phyloP scores from a whole-genome alignment of 2,113 vertebrate genomes.

The Stigmatopora nigra region DNA sequence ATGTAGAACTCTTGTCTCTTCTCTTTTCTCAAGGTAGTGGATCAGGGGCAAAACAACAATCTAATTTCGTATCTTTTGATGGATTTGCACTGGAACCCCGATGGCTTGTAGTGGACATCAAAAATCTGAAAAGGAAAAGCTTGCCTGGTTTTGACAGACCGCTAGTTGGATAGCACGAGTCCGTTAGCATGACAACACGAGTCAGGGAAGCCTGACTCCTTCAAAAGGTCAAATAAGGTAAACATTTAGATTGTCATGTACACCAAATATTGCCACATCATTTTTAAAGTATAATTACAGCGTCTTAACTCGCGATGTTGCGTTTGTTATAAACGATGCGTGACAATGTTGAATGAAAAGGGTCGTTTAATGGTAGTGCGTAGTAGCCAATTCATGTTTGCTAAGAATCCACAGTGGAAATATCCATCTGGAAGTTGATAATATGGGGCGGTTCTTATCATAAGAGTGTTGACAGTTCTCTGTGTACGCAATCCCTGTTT shows the following conservation, averaged over 20 bases:
- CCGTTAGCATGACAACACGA: constrained; percentile 26
- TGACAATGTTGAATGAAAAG: neutral
- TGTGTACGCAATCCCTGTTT: neutral
- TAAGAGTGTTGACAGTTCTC: neutral
- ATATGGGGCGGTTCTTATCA: neutral
- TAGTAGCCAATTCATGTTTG: neutral
- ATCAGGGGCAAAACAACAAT: constrained; percentile 35
- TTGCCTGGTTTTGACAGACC: neutral
- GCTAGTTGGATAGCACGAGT: constrained; percentile 7
- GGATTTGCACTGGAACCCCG: neutral
- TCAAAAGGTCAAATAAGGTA: constrained; percentile 23
- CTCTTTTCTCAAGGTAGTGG: constrained; percentile 6
- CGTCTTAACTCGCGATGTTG: neutral
- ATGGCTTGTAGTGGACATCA: neutral
- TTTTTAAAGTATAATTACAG: too few relatives aligned
- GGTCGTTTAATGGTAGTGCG: neutral
- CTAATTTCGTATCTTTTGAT: neutral
- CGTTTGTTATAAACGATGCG: neutral
- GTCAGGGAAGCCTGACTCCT: neutral
- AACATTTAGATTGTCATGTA: neutral
- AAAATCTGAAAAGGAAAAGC: neutral
- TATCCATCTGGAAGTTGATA: neutral
- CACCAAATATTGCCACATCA: neutral
- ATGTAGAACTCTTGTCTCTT: constrained; percentile 29
- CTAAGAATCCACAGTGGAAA: neutral